phyloP scores from a whole-genome alignment of 2,888 invertebrate genomes.

The Apodemia mormo region DNA sequence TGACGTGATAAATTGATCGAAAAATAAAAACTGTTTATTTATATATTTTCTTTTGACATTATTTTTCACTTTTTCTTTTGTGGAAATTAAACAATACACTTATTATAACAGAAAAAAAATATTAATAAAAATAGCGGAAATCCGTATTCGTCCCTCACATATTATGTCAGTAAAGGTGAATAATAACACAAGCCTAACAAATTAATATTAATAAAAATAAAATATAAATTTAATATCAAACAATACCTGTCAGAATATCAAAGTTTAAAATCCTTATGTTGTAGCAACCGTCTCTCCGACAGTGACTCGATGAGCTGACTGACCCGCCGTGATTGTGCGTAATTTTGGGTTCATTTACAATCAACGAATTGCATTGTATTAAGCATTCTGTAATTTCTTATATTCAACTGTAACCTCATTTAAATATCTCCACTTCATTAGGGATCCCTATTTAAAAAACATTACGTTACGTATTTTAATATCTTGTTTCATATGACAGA shows the following conservation, averaged over 20 bases:
- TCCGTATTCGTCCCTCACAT: too few species aligned
- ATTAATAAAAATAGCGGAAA: too few species aligned
- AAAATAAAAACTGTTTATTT: too few species aligned
- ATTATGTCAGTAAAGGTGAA: too few species aligned
- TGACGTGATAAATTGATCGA: too few species aligned
- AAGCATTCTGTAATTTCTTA: slow-evolving; percentile 1
- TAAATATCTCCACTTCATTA: slow-evolving; percentile 12
- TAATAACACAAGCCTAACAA: background rate
- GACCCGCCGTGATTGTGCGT: slow-evolving; percentile 6
- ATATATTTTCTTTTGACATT: too few species aligned
- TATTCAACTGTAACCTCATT: slow-evolving; percentile 8
- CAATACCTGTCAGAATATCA: background rate
- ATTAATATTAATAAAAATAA: background rate
- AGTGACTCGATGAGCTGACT: background rate
- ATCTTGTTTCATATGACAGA: background rate
- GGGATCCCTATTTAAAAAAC: slow-evolving; percentile 8
- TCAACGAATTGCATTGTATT: background rate
- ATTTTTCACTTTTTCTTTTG: too few species aligned
- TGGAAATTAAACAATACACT: too few species aligned
- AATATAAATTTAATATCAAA: background rate
- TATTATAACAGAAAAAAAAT: too few species aligned
- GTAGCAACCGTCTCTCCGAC: background rate
- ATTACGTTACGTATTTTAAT: background rate
- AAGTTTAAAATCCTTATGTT: background rate
- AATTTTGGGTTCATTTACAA: background rate